A percentile compares a stretch with the other conserved stretches of the same genome.
Evolutionary conservation across 1,140 invertebrate genomes (phyloP).

Genomic region (Proctacanthus coquilletti): DNA sequence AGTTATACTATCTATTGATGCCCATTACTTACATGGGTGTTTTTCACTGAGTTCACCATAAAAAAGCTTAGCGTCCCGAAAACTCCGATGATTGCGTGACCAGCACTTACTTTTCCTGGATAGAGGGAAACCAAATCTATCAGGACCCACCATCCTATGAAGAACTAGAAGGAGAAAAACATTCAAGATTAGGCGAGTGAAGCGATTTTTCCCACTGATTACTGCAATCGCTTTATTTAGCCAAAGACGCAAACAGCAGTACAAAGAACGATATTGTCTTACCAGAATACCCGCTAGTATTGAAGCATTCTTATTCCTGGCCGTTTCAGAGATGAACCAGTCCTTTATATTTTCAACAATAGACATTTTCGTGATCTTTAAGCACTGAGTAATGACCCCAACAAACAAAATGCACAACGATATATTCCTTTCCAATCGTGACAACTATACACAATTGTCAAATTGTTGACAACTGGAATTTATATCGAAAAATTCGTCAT

Average conservation of each 20-base stretch:
- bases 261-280: slow-evolving; percentile 17
- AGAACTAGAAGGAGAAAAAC: slow-evolving; percentile 56
- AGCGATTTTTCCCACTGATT: not conserved
- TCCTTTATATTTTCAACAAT: slow-evolving; percentile 15
- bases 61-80: slow-evolving; percentile 86
- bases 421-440: too few species aligned
- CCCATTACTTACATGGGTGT: slow-evolving; percentile 55
- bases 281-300: slow-evolving; percentile 73
- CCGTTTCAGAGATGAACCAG: slow-evolving; percentile 35
- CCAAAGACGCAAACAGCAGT: not conserved
- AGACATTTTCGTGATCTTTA: slow-evolving; percentile 16
- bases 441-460: too few species aligned
- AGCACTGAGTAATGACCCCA: too few species aligned
- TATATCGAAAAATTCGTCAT: too few species aligned
- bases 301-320: slow-evolving; percentile 68
- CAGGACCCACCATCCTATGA: slow-evolving; percentile 93
- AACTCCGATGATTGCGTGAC: slow-evolving; percentile 88
- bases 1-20: slow-evolving; percentile 1
- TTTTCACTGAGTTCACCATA: slow-evolving; percentile 96
- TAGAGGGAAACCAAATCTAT: slow-evolving; percentile 83
- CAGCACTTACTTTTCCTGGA: slow-evolving; percentile 41
- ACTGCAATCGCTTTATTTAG: not conserved
- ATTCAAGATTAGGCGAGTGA: slow-evolving; percentile 3
- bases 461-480: too few species aligned
- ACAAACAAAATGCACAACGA: too few species aligned